Base-by-base conservation (phyloP, 2,797 vertebrate species). In the Melanotaenia trifasciata region DNA sequence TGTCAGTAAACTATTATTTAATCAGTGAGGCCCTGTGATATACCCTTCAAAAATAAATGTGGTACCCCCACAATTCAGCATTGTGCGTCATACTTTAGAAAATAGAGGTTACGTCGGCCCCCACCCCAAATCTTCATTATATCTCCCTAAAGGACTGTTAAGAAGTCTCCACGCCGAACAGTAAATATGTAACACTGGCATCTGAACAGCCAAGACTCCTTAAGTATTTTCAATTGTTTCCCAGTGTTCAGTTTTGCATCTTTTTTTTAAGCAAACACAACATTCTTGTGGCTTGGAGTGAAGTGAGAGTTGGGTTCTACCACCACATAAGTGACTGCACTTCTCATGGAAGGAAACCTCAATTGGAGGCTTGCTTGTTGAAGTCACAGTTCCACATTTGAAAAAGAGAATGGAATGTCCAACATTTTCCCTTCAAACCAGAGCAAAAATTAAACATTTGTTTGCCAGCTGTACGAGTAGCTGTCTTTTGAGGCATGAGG, bases 271-370 rank as follows among this genome's bases (percentile, higher is more conserved):
- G 81, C 65, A 90, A 90, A 90, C 77, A 86, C 84, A 88, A 59
- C 78, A 91, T 93, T 92, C 84, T 85, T 90, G 91, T 79, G 91
- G 87, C 84, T 89, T 86, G 69, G 79, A 88, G 84, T 79, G 73
- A 84, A 87, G 78, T 69, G 79, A 65, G 80, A 89, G 89, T 85
- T 9, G 38, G 59, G 58, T 61, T 84, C 69, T 58, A 84, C 84
- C 72, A 73, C 85, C 80, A 90, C 89, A 89, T 84, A 89, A 84
- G 84, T 84, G 78, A 89, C 85, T 84, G 79, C 71, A 76, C 76
- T 81, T 90, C 84, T 90, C 63, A 33, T 85, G 82, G 80, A 90
- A 32, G 64, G 82, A 93, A 93, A 90, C 90, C 82, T 91, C 89
- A 91, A 87, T 88, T 91, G 83, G 78, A 89, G 87, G 86, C 87